Conservation (phyloP, 2,113 vertebrate species). For the Todiramphus chloris region DNA sequence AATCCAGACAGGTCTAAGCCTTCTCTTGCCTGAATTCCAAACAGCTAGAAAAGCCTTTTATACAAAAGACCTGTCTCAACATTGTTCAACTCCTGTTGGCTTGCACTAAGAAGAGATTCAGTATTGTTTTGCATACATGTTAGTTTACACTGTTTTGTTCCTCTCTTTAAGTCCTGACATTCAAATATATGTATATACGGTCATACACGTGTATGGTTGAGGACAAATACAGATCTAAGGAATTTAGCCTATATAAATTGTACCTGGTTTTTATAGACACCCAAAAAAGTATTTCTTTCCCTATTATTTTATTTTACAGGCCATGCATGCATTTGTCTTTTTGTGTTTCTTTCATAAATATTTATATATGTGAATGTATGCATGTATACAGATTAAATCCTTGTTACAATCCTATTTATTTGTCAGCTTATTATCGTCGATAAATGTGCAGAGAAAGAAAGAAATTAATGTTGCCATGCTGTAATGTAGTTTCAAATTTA, state of each 20-base stretch:
- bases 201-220: neutral
- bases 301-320: neutral
- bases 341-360: neutral
- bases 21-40: conserved; percentile 57
- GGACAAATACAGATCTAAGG: neutral
- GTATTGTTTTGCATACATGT: neutral
- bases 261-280: neutral
- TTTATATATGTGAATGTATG: neutral
- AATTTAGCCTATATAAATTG: neutral
- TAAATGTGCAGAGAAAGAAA: neutral
- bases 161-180: neutral
- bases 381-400: neutral
- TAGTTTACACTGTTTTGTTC: neutral
- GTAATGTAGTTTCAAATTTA: neutral
- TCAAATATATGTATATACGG: neutral
- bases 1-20: conserved; percentile 64
- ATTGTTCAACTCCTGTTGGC: conserved; percentile 21
- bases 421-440: neutral
- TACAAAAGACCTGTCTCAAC: conserved; percentile 50
- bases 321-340: neutral
- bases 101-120: neutral
- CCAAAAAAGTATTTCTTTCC: neutral
- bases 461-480: neutral
- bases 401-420: neutral
- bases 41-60: conserved; percentile 56